Evolutionary conservation across 2,888 invertebrate genomes (phyloP).

Genomic region (Scotopteryx bipunctaria): DNA sequence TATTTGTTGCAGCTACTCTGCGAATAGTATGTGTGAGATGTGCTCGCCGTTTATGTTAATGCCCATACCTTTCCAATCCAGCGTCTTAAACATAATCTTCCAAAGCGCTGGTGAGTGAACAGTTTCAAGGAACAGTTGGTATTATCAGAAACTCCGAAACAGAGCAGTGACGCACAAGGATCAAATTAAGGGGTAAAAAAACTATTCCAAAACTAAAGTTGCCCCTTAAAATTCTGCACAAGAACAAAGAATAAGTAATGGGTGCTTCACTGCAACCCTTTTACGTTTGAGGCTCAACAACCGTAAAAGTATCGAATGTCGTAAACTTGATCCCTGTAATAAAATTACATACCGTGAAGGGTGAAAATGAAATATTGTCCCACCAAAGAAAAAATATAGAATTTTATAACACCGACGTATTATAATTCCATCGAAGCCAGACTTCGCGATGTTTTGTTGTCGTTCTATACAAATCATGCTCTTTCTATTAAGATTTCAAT

Average conservation of each 20-base stretch:
- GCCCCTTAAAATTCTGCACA: conserved; percentile 52
- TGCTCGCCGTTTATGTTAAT: too few species aligned
- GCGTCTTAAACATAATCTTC: too few species aligned
- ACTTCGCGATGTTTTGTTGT: conserved; percentile 44
- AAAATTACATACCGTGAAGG: conserved; percentile 69
- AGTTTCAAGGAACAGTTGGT: too few species aligned
- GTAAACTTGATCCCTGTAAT: conserved; percentile 73
- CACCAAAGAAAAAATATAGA: conserved; percentile 51
- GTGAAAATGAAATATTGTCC: conserved; percentile 70
- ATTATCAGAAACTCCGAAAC: too few species aligned
- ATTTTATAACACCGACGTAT: conserved; percentile 45
- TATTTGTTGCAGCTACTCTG: too few species aligned
- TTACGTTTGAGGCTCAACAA: conserved; percentile 68
- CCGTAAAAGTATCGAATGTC: conserved; percentile 75
- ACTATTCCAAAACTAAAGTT: conserved; percentile 31
- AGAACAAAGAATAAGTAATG: conserved; percentile 57
- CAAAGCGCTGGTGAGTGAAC: too few species aligned
- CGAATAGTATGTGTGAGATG: too few species aligned
- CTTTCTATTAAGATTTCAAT: conserved; percentile 47
- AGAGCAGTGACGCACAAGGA: too few species aligned
- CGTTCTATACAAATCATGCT: conserved; percentile 38
- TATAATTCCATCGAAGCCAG: conserved; percentile 30
- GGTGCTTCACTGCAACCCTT: conserved; percentile 64
- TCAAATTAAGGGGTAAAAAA: neutral
- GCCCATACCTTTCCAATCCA: too few species aligned